Evolutionary conservation across 2,888 invertebrate species (phyloP), one percentile per base, ranked within the genome.

Genomic region (Callinectes sapidus): DNA sequence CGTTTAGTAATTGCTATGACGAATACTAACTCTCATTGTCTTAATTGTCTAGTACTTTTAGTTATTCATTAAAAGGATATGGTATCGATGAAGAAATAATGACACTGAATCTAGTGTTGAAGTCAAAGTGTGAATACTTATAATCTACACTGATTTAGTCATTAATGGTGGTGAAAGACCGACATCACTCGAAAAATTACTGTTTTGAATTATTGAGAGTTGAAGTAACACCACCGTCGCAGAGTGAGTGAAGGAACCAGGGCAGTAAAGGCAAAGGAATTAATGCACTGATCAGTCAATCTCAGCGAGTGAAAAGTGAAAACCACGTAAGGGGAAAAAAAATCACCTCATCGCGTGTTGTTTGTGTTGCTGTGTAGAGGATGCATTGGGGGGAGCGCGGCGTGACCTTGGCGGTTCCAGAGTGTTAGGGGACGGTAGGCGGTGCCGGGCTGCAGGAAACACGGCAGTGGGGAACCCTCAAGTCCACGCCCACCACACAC

Each of bases 361-460:
- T 61, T 61, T 61, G 16, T 61, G 61, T 3, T 1, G 18, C 13
- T 61, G 18, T 61, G 8, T 1, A 18, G 18, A 18, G 16, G 81
- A 16, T 35, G 81, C 16, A 32, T 3, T 81, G 81, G 14, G 81
- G 35, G 14, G 81, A 18, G 35, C 10, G 35, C 28, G 35, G 13
- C 81, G 35, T 81, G 81, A 81, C 81, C 81, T 32, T 81, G 81
- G 81, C 81, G 32, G 81, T 35, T 81, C 35, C 35, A 81, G 81
- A 16, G 81, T 81, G 35, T 81, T 35, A 32, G 81, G 35, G 81
- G 81, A 81, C n/a, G 81, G 35, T 81, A 8, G 81, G 81, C n/a
- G 32, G 81, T 81, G 81, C 18, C 81, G 81, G 81, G 81, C 81
- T 81, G 81, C 81, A n/a, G 81, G 81, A 81, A 81, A 81, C 81